Evolutionary conservation across 2,113 vertebrate genomes (phyloP), one percentile per base, ranked within the genome.

Genomic region (Albula goreensis): DNA sequence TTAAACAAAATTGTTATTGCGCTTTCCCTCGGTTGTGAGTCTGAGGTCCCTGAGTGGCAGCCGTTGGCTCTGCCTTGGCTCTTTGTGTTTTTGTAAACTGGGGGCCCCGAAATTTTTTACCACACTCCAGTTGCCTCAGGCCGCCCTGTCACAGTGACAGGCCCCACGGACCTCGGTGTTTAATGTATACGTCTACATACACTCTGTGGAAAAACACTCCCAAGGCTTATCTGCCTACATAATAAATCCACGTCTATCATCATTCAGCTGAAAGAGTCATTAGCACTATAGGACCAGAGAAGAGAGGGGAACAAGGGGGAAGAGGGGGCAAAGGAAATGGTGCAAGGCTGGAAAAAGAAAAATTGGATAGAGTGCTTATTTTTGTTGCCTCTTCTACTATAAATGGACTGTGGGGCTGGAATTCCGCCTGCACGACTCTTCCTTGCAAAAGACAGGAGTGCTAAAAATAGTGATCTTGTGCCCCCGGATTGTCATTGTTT

Each of bases 171-270:
- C 85, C 89, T 57, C 52, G 48, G 79, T 89, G 88, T 91, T 94
- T 93, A 96, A 93, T 90, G 85, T 94, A 90, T 91, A 93, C 83
- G 89, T 92, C 91, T 91, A 91, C 89, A 86, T 90, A 90, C 91
- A 94, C 88, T 50, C 88, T 90, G 92, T 85, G 80, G 90, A 93
- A 94, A 95, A 94, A 93, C 93, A 95, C 89, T 93, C 92, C 94
- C 94, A 89, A 89, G 92, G 90, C 93, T 94, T 91, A 94, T 89
- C 92, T 83, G 92, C 91, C 91, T 92, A 85, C 84, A 94, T 94
- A 94, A 95, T 94, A 96, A 96, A 96, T 94, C 95, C 92, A 93
- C 91, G 94, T 94, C 96, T 91, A 90, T 96, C 96, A 94, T 92
- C 88, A 89, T 93, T 93, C 92, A 91, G 93, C 94, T 92, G 95